Conservation (phyloP, 1,140 invertebrate genomes). For the Holotrichia oblita region DNA sequence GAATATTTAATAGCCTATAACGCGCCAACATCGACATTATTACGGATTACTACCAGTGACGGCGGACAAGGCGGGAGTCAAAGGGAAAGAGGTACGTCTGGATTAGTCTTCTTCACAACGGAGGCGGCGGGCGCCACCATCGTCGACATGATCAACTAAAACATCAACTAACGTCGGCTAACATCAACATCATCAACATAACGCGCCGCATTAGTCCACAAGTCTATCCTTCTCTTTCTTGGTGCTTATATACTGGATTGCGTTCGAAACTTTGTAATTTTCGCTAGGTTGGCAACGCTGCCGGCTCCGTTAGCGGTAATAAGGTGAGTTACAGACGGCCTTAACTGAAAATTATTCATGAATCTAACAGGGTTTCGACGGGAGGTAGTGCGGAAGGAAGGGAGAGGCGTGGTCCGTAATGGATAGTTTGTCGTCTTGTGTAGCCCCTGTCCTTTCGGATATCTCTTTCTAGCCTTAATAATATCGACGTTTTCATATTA, state of each 20-base stretch:
- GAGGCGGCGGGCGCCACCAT: neutral
- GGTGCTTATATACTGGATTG: neutral
- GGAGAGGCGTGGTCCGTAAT: neutral
- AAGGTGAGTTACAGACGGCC: neutral
- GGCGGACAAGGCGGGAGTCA: neutral
- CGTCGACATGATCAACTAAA: neutral
- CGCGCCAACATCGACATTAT: neutral
- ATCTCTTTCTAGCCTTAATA: no score
- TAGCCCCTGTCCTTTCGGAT: no score
- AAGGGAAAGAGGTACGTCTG: neutral
- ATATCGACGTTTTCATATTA: no score
- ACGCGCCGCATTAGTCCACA: neutral
- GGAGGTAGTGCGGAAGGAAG: neutral
- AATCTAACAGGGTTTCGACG: no score
- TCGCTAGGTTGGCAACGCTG: neutral
- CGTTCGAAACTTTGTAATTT: neutral
- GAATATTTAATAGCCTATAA: constrained; percentile 9
- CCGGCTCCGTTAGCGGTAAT: neutral
- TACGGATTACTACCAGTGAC: neutral
- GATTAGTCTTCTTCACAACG: neutral
- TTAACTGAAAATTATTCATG: constrained; percentile 17
- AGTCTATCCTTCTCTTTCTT: neutral
- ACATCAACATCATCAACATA: neutral
- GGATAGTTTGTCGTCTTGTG: neutral
- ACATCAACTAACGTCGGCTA: no score